Evolutionary conservation across 2,797 vertebrate species (phyloP), one percentile per base, ranked within the genome.

Genomic region (Poecilia velifera): DNA sequence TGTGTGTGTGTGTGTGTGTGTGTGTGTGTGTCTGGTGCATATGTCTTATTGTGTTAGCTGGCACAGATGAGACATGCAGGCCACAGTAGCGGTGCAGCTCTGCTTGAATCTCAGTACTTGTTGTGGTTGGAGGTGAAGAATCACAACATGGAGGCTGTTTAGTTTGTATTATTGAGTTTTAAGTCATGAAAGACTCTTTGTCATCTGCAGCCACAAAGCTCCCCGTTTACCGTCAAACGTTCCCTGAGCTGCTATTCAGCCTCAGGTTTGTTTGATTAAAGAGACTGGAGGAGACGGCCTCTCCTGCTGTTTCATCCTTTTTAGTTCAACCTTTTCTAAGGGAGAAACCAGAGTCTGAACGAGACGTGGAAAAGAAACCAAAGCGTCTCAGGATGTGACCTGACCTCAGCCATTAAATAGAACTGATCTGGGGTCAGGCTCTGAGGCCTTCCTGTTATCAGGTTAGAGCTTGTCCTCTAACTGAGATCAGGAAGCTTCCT

Each of bases 11-110:
- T 16, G 36, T 36, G 43, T 45, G 10, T 45, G 3, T 47, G 45
- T 64, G 20, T 73, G 55, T 46, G 45, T 64, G 31, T 36, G 34
- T 39, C 36, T 39, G 18, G 14, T 18, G 2, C 66, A 72, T 4
- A 55, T 80, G 77, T 87, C 76, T 70, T 25, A 3, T 47, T 53
- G 43, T 39, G 18, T 87, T 45, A 82, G 6, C 68, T 68, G 43
- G 81, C 82, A 73, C 55, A 1, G 62, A 55, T 22, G 22, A 0
- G 43, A 72, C 34, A 62, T 74, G 22, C 16, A 77, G 28, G 28
- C 12, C 14, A 31, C 1, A 7, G 28, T 5, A 22, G 43, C 2
- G 5, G 2, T 43, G 20, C 36, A 41, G 64, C 4, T 22, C 64
- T 25, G 18, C 3, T 66, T 20, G 62, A 20, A 66, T 9, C 18